phyloP scores from a whole-genome alignment of 2,888 invertebrate species.

The Psylliodes chrysocephalus region DNA sequence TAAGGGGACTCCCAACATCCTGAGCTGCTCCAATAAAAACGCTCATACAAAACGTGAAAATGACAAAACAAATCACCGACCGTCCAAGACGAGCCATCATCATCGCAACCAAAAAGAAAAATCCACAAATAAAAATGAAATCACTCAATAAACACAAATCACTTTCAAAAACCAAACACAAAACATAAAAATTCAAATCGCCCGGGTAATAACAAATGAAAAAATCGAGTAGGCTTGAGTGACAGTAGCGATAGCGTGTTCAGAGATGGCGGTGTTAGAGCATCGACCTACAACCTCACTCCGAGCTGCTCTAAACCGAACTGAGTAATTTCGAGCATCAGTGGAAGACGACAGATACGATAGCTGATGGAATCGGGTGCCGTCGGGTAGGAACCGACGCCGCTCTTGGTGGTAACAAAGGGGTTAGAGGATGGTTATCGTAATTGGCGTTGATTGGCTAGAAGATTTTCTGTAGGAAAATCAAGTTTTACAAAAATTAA shows the following conservation, averaged over 20 bases:
- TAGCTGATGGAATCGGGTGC: conserved; percentile 52
- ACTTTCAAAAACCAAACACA: conserved; percentile 23
- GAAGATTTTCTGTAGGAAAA: background rate
- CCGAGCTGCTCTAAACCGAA: conserved; percentile 50
- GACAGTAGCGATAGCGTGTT: background rate
- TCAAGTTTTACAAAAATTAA: too few species aligned
- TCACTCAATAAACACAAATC: conserved; percentile 39
- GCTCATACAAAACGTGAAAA: conserved; percentile 56
- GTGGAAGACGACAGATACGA: conserved; percentile 41
- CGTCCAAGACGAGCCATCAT: conserved; percentile 58
- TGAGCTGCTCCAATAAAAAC: conserved; percentile 69
- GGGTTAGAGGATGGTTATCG: conserved; percentile 1
- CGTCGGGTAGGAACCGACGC: conserved; percentile 53
- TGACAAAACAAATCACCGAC: conserved; percentile 56
- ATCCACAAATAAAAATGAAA: conserved; percentile 35
- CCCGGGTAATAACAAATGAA: conserved; percentile 5
- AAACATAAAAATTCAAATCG: conserved; percentile 16
- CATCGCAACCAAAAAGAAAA: conserved; percentile 41
- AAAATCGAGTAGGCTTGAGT: background rate
- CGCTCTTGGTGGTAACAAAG: conserved; percentile 42
- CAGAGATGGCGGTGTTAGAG: conserved; percentile 27
- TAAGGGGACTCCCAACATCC: conserved; percentile 76
- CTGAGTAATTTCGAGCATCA: conserved; percentile 46
- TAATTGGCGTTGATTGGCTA: background rate
- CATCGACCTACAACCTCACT: conserved; percentile 38